Evolutionary conservation across 2,797 vertebrate genomes (phyloP).

Genomic region (Microhierax caerulescens): DNA sequence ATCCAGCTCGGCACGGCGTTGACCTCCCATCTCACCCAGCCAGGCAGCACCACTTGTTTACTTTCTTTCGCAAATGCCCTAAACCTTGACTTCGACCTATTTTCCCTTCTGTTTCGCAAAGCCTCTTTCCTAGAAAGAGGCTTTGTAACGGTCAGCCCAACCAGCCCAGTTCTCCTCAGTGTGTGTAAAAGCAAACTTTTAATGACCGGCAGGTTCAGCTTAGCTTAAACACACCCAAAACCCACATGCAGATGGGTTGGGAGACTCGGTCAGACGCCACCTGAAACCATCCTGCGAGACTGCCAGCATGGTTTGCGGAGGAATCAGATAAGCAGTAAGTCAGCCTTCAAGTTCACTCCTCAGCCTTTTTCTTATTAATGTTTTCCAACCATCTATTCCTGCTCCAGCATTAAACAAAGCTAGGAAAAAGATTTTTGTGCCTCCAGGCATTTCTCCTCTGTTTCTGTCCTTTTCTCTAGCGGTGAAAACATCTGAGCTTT

Average conservation of each 20-base stretch:
- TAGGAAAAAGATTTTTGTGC: not conserved
- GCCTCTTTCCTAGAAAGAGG: constrained; percentile 65
- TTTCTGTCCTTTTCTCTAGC: not conserved
- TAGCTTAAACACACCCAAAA: not conserved
- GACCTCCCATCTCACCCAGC: not conserved
- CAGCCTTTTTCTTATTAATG: not conserved
- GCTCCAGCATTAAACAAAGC: not conserved
- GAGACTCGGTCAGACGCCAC: not conserved
- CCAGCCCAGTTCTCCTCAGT: not conserved
- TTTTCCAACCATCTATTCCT: not conserved
- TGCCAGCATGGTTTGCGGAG: not conserved
- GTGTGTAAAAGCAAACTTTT: not conserved
- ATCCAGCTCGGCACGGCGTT: not conserved
- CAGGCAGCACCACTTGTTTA: not conserved
- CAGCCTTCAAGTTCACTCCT: not conserved
- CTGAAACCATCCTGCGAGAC: not conserved
- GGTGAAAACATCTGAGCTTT: not conserved
- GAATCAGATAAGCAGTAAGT: not conserved
- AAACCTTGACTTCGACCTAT: constrained; percentile 48
- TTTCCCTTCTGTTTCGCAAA: constrained; percentile 39
- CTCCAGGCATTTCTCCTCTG: not conserved
- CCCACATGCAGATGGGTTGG: not conserved
- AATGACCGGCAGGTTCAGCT: not conserved
- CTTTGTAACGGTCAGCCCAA: not conserved
- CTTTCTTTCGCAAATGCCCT: not conserved